Evolutionary conservation across 2,797 vertebrate genomes (phyloP), one percentile per base, ranked within the genome.

Genomic region (Florisuga fusca): DNA sequence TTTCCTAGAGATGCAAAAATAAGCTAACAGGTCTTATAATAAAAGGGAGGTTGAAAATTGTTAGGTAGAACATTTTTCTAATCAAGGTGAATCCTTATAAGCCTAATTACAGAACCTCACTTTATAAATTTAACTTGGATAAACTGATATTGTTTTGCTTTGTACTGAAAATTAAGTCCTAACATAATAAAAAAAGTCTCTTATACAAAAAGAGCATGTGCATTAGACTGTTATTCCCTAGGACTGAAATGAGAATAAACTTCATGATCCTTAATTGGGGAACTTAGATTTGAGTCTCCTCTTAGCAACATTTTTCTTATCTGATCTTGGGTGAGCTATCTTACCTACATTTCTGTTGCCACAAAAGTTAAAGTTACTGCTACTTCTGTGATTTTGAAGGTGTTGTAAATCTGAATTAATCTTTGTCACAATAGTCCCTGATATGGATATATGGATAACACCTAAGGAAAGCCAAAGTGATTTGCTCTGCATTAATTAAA

Each of bases 1-100:
- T 45, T 87, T 81, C 61, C 62, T 81, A 75, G 25, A 69, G 69
- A 75, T 78, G 43, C 43, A 86, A 91, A 86, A 93, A 76, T 78
- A 75, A 86, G 33, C 51, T 73, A 23, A n/a, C 48, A 75, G 55
- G 46, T 59, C 80, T 15, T 93, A 53, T 84, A 88, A 66, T 78
- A 76, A 14, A 76, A 59, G 46, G 48, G 67, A 93, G 6, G n/a
- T 27, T 45, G 51, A 64, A 90, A 90, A 61, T 29, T 53, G 33
- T 33, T 77, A 18, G 61, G 53, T 12, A 89, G 43, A 77, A 79
- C 5, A 36, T 43, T 84, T 78, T 72, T 62, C 76, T 80, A 71
- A 93, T 57, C 23, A 81, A 83, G 33, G 2, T 41, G 31, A 88
- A 67, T 91, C 43, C 8, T 62, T 78, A 51, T 23, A 77, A 85